Percentiles rank a stretch among this genome's conserved stretches.
These are phyloP conservation scores for Amorpha juglandis DNA, from an alignment of 2,888 invertebrate species.

Conservation along the genomic window DNA sequence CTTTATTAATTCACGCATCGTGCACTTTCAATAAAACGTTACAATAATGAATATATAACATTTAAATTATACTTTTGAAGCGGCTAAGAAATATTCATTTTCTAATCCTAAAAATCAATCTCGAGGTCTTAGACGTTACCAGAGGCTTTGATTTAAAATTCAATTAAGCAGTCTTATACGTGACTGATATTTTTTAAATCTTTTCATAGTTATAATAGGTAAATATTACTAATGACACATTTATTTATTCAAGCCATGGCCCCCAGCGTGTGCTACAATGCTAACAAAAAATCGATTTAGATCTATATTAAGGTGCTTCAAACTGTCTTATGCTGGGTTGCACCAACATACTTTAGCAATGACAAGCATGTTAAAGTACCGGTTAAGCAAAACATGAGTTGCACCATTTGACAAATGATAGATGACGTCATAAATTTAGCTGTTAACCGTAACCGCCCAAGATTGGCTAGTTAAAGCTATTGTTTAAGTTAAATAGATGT, in stretches of 20 bases:
- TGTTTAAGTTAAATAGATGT: no score
- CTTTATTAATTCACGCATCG: not conserved
- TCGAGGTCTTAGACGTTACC: not conserved
- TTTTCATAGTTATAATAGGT: constrained; percentile 6
- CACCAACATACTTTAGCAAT: no score
- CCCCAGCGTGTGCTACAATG: constrained; percentile 40
- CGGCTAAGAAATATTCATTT: not conserved
- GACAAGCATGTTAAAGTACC: no score
- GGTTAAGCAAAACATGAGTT: no score
- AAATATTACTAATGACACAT: constrained; percentile 30
- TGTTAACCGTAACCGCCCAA: no score
- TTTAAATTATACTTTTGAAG: not conserved
- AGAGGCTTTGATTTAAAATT: constrained; percentile 52
- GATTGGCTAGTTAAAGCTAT: no score
- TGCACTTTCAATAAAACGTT: not conserved
- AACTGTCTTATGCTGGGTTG: no score
- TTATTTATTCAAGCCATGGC: constrained; percentile 40
- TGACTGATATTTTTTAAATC: constrained; percentile 42
- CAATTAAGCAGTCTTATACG: constrained; percentile 52
- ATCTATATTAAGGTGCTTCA: constrained; percentile 1
- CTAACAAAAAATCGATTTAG: constrained; percentile 29
- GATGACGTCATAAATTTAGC: no score
- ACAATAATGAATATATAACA: not conserved
- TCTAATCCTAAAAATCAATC: not conserved
- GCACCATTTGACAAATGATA: no score